These are phyloP conservation scores for Drosophila bocki DNA, from an alignment of 1,140 invertebrate species.

Conservation along the genomic window DNA sequence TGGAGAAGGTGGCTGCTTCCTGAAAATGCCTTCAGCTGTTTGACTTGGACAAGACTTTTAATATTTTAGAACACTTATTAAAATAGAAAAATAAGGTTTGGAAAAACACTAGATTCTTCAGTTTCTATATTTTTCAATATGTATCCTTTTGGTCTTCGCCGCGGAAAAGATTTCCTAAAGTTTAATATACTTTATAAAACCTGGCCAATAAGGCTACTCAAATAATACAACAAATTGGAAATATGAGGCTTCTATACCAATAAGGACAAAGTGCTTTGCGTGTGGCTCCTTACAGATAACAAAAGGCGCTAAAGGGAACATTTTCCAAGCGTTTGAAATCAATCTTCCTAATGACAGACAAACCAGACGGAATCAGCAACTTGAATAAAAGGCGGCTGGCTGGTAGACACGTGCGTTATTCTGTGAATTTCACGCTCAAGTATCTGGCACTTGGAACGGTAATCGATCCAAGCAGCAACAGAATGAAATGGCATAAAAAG, in stretches of 20 bases:
- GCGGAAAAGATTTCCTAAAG: neutral
- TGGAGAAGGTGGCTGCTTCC: neutral
- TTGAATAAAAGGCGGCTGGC: conserved; percentile 29
- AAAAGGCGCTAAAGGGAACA: conserved; percentile 50
- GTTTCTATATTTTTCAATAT: neutral
- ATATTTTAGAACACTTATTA: neutral
- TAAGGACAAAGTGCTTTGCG: conserved; percentile 31
- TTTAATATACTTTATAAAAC: neutral
- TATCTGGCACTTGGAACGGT: conserved; percentile 78
- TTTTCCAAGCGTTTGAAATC: conserved; percentile 74
- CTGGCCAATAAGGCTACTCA: neutral
- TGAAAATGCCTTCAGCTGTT: neutral
- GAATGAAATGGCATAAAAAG: conserved; percentile 60
- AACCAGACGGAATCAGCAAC: conserved; percentile 22
- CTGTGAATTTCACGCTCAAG: conserved; percentile 72
- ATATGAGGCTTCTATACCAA: conserved; percentile 1
- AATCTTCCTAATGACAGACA: conserved; percentile 81
- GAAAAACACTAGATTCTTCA: too few relatives aligned
- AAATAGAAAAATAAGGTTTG: too few relatives aligned
- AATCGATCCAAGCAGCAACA: conserved; percentile 78
- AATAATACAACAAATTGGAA: conserved; percentile 13
- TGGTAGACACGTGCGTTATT: conserved; percentile 74
- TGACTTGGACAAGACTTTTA: neutral
- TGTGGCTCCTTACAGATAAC: conserved; percentile 47
- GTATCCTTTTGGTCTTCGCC: neutral